Conservation (phyloP, 2,797 vertebrate genomes). For the Trematomus bernacchii region DNA sequence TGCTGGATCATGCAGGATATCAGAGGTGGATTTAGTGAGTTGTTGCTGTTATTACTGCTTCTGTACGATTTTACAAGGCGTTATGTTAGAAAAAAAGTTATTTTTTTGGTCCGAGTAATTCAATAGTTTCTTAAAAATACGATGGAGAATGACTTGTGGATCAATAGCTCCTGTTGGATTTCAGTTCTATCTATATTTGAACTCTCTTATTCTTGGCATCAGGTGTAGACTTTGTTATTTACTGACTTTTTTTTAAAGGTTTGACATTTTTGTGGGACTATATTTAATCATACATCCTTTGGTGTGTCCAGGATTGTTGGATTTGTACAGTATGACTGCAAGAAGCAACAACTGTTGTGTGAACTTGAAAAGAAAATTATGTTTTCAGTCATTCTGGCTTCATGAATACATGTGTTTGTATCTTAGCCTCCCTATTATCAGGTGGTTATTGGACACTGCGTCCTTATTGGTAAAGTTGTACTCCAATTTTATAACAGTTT, state of each 20-base stretch:
- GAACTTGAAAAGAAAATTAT: constrained; percentile 14
- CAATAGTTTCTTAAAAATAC: background rate
- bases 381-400: constrained; percentile 51
- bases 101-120: background rate
- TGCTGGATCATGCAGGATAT: background rate
- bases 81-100: background rate
- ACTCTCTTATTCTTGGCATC: background rate
- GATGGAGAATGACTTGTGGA: background rate
- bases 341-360: constrained; percentile 2
- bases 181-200: background rate
- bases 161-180: background rate
- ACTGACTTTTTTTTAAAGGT: background rate
- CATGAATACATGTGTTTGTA: constrained; percentile 7
- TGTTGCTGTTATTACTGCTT: background rate
- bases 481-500: constrained; percentile 4
- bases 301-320: background rate
- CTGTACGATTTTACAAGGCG: background rate
- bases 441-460: background rate
- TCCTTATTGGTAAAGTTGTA: constrained; percentile 1
- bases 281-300: background rate
- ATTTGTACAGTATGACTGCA: background rate
- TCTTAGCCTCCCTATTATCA: constrained; percentile 7
- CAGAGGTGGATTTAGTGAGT: background rate
- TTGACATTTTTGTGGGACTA: constrained; percentile 1
- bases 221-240: background rate